These are phyloP conservation scores for Triops cancriformis DNA, from an alignment of 1,140 invertebrate genomes.

Conservation along the genomic window DNA sequence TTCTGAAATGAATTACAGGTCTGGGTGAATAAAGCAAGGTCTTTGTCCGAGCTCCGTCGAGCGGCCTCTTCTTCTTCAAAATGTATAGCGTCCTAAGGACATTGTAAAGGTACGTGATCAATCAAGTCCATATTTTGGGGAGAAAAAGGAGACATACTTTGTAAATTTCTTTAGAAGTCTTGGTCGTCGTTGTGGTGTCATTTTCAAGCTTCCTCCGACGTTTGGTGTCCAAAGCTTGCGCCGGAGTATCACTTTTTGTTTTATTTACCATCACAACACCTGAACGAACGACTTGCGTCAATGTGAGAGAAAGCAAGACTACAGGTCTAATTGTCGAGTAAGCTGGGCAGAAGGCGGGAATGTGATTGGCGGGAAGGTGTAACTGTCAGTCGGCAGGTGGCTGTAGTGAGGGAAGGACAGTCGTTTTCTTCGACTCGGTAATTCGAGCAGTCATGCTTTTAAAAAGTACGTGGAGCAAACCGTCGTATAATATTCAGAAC, in stretches of 20 bases:
- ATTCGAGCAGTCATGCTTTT: too few species aligned
- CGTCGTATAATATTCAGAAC: too few species aligned
- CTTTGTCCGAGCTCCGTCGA: slow-evolving; percentile 12
- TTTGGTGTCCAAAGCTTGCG: background rate
- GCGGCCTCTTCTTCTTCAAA: slow-evolving; percentile 26
- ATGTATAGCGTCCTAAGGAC: slow-evolving; percentile 18
- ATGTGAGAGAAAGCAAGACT: background rate
- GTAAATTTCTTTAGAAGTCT: slow-evolving; percentile 14
- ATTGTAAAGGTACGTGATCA: background rate
- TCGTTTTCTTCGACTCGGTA: too few species aligned
- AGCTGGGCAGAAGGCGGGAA: background rate
- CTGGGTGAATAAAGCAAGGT: slow-evolving; percentile 23
- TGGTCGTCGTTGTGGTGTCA: background rate
- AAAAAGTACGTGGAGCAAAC: too few species aligned
- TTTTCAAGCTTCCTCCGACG: slow-evolving; percentile 7
- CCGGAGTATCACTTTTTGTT: background rate
- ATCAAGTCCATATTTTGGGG: background rate
- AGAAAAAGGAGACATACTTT: background rate
- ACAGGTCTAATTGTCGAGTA: background rate
- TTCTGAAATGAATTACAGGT: slow-evolving; percentile 18
- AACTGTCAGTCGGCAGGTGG: background rate
- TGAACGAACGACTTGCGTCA: background rate
- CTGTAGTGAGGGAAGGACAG: too few species aligned
- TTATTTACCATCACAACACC: background rate
- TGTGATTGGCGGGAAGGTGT: background rate